These are phyloP conservation scores for Lepidocyrtinus sp. DNA, from an alignment of 2,888 invertebrate genomes.

Conservation along the genomic window DNA sequence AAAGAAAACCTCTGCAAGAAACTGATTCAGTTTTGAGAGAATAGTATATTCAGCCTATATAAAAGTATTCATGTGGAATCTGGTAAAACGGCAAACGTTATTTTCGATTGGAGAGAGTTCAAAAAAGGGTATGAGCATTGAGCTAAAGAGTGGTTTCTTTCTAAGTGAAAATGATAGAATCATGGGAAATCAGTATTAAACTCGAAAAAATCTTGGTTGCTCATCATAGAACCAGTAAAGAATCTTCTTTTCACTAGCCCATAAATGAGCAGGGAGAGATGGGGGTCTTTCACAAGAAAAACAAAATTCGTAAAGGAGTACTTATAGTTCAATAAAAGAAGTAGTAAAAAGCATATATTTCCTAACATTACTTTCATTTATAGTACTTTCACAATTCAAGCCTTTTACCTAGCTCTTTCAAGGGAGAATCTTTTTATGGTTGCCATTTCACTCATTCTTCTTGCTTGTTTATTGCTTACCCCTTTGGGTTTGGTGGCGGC, in stretches of 20 bases:
- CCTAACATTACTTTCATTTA: background rate
- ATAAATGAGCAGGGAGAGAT: constrained; percentile 44
- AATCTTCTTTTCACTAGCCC: constrained; percentile 49
- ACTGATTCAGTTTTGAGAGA: no score
- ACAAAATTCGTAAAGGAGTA: background rate
- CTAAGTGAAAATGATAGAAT: constrained; percentile 54
- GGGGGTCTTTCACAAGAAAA: background rate
- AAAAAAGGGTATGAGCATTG: no score
- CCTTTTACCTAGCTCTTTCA: constrained; percentile 35
- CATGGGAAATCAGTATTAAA: constrained; percentile 46
- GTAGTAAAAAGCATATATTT: constrained; percentile 37
- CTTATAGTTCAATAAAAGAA: constrained; percentile 52
- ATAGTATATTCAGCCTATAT: no score
- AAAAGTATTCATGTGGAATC: no score
- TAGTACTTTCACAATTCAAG: background rate
- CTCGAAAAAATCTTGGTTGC: constrained; percentile 42
- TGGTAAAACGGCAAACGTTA: no score
- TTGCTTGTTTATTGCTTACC: constrained; percentile 52
- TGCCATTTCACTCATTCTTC: constrained; percentile 51
- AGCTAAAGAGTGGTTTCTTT: no score
- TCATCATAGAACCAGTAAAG: constrained; percentile 42
- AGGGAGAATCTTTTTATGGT: constrained; percentile 43
- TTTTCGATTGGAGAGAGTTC: no score
- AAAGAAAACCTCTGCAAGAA: no score
- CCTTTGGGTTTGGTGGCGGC: constrained; percentile 32